Percentiles rank a stretch among this genome's conserved stretches.
Evolutionary conservation across 2,797 vertebrate species (phyloP).

Genomic region (Echeneis naucrates): DNA sequence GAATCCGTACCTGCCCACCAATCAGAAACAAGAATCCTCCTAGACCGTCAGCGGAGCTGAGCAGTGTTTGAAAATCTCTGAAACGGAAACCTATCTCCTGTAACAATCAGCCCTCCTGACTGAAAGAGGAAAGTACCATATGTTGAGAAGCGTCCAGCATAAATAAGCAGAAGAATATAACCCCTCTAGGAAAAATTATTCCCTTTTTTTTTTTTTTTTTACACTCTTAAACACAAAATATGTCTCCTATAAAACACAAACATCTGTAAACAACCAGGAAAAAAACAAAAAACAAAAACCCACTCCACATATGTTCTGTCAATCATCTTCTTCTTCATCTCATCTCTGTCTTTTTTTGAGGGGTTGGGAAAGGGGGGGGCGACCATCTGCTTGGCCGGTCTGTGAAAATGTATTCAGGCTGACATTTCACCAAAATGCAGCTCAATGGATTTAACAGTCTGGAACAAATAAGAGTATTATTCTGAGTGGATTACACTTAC

Average conservation of each 20-base stretch:
- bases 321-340: constrained; percentile 22
- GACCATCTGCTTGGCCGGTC: constrained; percentile 64
- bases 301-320: constrained; percentile 5
- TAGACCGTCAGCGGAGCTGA: background rate
- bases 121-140: background rate
- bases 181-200: too few relatives aligned
- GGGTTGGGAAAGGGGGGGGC: background rate
- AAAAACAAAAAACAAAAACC: background rate
- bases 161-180: background rate
- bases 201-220: background rate
- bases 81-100: background rate
- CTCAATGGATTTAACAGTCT: constrained; percentile 68
- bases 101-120: background rate
- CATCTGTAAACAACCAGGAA: constrained; percentile 17
- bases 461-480: constrained; percentile 74
- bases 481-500: constrained; percentile 71
- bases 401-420: constrained; percentile 51
- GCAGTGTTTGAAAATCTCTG: background rate
- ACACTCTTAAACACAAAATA: background rate
- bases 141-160: background rate
- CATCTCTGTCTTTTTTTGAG: background rate
- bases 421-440: constrained; percentile 59
- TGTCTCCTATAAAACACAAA: constrained; percentile 25
- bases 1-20: background rate
- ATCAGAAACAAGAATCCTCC: background rate